These are phyloP conservation scores for Meiosimyza platycephala DNA, from an alignment of 2,888 invertebrate genomes.

Conservation along the genomic window DNA sequence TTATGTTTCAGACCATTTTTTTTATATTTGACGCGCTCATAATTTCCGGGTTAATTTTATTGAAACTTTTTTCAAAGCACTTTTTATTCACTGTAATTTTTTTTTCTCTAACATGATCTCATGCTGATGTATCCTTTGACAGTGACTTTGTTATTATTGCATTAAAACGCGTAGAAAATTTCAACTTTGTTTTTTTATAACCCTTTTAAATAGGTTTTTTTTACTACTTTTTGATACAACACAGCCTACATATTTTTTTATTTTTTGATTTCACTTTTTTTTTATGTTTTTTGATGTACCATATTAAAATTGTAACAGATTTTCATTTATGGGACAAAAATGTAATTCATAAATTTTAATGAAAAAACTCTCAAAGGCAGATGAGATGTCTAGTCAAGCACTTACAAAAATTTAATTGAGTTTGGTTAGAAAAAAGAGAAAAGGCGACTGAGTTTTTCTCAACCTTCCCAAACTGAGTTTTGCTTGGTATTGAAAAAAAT, in stretches of 20 bases:
- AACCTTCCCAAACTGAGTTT: no score
- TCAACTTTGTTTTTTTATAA: constrained; percentile 3
- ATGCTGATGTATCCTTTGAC: constrained; percentile 13
- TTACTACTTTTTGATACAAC: constrained; percentile 21
- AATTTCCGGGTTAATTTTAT: constrained; percentile 54
- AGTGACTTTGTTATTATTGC: constrained; percentile 16
- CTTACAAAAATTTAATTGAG: background rate
- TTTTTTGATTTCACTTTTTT: background rate
- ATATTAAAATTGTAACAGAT: constrained; percentile 48
- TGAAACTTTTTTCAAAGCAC: constrained; percentile 46
- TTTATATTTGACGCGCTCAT: constrained; percentile 50
- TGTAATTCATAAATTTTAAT: constrained; percentile 65
- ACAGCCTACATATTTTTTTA: background rate
- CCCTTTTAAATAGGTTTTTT: background rate
- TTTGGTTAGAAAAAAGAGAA: no score
- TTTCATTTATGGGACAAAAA: constrained; percentile 51
- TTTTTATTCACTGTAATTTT: constrained; percentile 33
- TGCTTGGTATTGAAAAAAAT: no score
- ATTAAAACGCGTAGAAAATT: constrained; percentile 5
- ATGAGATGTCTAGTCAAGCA: background rate
- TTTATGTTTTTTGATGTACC: constrained; percentile 15
- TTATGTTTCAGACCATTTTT: constrained; percentile 41
- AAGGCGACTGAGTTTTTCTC: no score
- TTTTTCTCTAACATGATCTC: constrained; percentile 28
- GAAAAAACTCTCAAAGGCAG: constrained; percentile 44